Evolutionary conservation across 2,113 vertebrate species (phyloP).

Genomic region (Peucedramus taeniatus): DNA sequence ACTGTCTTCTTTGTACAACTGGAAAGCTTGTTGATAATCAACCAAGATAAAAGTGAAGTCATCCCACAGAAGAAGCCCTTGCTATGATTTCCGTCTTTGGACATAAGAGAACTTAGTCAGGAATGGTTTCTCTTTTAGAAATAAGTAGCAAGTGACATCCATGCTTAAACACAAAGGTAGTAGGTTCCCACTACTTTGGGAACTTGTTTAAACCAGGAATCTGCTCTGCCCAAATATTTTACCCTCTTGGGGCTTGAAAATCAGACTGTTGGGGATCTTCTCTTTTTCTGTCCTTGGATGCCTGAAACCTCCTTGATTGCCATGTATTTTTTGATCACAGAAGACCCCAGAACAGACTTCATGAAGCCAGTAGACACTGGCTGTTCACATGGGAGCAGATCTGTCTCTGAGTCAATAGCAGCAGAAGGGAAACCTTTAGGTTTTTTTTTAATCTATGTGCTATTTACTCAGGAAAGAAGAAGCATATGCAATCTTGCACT

Average conservation of each 20-base stretch:
- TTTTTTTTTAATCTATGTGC: neutral
- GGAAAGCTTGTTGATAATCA: neutral
- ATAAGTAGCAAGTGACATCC: neutral
- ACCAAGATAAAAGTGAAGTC: neutral
- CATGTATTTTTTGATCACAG: neutral
- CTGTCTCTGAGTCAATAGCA: neutral
- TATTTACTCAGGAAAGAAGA: constrained; percentile 52
- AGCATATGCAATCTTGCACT: neutral
- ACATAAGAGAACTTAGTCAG: neutral
- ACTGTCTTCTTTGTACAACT: neutral
- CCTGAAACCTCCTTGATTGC: neutral
- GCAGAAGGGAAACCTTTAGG: neutral
- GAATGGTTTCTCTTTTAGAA: neutral
- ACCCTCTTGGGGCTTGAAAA: neutral
- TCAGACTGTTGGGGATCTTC: neutral
- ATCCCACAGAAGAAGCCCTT: neutral
- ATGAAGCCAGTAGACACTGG: neutral
- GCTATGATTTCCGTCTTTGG: neutral
- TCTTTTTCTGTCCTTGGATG: neutral
- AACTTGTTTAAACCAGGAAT: neutral
- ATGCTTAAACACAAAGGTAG: neutral
- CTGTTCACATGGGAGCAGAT: neutral
- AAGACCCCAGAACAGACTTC: neutral
- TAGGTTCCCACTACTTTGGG: neutral
- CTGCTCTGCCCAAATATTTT: neutral